Evolutionary conservation across 1,140 invertebrate species (phyloP).

Genomic region (Drosophila nasuta): DNA sequence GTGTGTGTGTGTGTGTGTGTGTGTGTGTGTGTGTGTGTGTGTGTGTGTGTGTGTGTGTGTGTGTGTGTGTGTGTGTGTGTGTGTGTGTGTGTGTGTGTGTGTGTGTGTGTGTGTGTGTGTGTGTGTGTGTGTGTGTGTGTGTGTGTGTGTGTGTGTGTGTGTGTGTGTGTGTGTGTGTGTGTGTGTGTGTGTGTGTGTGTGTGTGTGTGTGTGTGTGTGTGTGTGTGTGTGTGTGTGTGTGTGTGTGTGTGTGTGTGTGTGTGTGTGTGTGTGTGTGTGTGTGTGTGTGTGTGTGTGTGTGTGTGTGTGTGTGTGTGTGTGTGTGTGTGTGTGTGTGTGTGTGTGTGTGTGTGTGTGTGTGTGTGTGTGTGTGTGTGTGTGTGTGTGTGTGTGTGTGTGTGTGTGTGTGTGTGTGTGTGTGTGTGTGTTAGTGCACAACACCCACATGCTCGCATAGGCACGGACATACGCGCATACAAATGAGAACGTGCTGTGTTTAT

Average conservation of each 20-base stretch:
- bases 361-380: neutral
- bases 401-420: neutral
- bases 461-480: neutral
- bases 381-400: neutral
- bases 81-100: too few species aligned
- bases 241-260: too few species aligned
- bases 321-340: too few species aligned
- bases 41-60: too few species aligned
- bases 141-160: too few species aligned
- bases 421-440: neutral
- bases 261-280: neutral
- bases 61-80: neutral
- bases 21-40: too few species aligned
- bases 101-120: neutral
- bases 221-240: too few species aligned
- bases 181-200: too few species aligned
- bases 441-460: neutral
- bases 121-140: too few species aligned
- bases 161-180: neutral
- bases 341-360: neutral
- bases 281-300: too few species aligned
- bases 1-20: neutral
- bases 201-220: neutral
- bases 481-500: neutral
- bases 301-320: neutral